Base-by-base conservation (phyloP, 2,113 vertebrate genomes). In the Polypterus senegalus region DNA sequence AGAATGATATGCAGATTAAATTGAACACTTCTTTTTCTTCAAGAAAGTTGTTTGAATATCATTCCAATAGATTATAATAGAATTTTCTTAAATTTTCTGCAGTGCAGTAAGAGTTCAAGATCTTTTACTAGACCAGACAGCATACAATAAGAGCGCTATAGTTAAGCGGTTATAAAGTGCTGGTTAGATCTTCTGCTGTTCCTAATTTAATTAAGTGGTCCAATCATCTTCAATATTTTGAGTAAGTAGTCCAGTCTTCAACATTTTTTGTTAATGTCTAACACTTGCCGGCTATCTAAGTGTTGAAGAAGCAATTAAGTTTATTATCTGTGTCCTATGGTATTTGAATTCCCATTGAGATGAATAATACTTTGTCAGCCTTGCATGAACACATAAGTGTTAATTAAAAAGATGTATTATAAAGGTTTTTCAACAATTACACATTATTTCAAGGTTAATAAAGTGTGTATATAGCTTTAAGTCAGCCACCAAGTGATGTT, bases 361-460 rank as follows among this genome's bases (percentile, higher is more conserved):
- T 62, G 51, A 48, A 43, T n/a, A 4, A 52, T 53, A 59, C 47
- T 49, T 60, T 56, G 57, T 6, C 5, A 51, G 66, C 5, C 46
- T 59, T 48, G 55, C 49, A 47, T 64, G 58, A 55, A 48, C 62
- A 60, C 61, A 44, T 52, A 43, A 54, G 27, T n/a, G 54, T 65
- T 52, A 58, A 55, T 56, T 47, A 44, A 7, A 45, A 59, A 59
- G 49, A 64, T 45, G 10, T 27, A 54, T 59, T 58, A 45, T 58
- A 6, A 45, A 58, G 56, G 43, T 8, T 58, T 58, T 58, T 58
- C 56, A 45, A 44, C 56, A 58, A 58, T 58, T 64, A 61, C 55
- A 53, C 11, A 8, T 61, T 57, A 61, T 67, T 64, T 64, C 54
- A 57, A 59, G 65, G 61, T 73, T 71, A 69, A 75, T 70, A 65